phyloP scores from a whole-genome alignment of 1,140 invertebrate genomes.

The Cyclargus thomasi region DNA sequence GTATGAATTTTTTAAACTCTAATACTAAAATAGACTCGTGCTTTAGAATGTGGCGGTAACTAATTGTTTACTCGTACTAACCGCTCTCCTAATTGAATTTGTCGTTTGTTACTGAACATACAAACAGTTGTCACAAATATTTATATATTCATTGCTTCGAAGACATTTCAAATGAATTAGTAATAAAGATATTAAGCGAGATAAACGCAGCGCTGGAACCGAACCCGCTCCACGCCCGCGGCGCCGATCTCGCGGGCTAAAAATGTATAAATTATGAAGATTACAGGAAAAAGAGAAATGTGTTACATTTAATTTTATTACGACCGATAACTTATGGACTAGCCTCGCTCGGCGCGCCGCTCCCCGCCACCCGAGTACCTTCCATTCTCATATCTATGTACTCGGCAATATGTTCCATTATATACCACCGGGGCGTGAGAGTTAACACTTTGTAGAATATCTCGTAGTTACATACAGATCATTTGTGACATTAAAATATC shows the following conservation, averaged over 20 bases:
- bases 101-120: not conserved
- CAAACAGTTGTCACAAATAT: conserved; percentile 4
- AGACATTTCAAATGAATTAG: conserved; percentile 17
- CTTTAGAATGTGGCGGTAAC: no score
- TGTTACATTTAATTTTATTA: conserved; percentile 76
- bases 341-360: conserved; percentile 63
- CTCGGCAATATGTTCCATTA: conserved; percentile 19
- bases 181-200: conserved; percentile 21
- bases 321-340: conserved; percentile 72
- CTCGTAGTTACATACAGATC: conserved; percentile 70
- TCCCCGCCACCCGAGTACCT: not conserved
- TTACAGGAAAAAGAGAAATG: conserved; percentile 74
- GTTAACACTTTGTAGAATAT: conserved; percentile 37
- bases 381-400: conserved; percentile 23
- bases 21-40: no score
- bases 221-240: conserved; percentile 15
- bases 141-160: conserved; percentile 11
- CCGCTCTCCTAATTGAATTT: not conserved
- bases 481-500: conserved; percentile 76
- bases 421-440: conserved; percentile 18
- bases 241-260: conserved; percentile 63
- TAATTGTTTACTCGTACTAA: no score
- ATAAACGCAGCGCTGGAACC: conserved; percentile 21
- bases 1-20: no score
- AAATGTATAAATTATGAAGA: conserved; percentile 74